Base-by-base conservation (phyloP, 2,888 invertebrate species). In the Eristalis tenax region DNA sequence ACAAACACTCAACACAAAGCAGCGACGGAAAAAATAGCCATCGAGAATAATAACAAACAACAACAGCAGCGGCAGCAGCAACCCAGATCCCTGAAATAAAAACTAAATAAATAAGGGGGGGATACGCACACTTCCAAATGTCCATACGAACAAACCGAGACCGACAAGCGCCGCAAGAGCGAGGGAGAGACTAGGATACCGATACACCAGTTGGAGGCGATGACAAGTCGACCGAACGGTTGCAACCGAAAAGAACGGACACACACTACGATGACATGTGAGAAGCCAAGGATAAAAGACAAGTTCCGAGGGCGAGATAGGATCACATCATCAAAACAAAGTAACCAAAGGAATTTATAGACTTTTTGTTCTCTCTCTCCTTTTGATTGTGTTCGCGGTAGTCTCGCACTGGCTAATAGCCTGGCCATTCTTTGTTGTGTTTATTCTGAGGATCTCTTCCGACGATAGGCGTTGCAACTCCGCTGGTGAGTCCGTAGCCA, bases 261-360 rank as follows among this genome's bases (percentile, higher is more conserved):
- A 50, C 50, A 50, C 18, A 69, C 69, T 15, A 63, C 50, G 50
- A 50, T 50, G 50, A 50, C 18, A 50, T 50, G 50, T 8, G 50
- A 50, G 50, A 59, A 70, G 75, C 79, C 43, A 61, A 84, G 70
- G 75, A 80, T 76, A 76, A 84, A 84, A 71, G 84, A 66, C 70
- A 80, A 76, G 75, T 65, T 70, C 74, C 65, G 79, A 79, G 79
- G 65, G 28, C 66, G 61, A 75, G 84, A 80, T 84, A 84, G 80
- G 80, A 84, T 80, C 80, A 80, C 80, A 80, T 84, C 83, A 69
- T 83, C 73, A 74, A 75, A 75, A 75, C 65, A 61, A 80, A 80
- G 75, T 84, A 84, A 80, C 66, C 50, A 75, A 84, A 84, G 80
- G 84, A 84, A 80, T 84, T 80, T 75, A 69, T 84, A 35, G 43